phyloP scores from a whole-genome alignment of 2,113 vertebrate species.

The Chaenocephalus aceratus region DNA sequence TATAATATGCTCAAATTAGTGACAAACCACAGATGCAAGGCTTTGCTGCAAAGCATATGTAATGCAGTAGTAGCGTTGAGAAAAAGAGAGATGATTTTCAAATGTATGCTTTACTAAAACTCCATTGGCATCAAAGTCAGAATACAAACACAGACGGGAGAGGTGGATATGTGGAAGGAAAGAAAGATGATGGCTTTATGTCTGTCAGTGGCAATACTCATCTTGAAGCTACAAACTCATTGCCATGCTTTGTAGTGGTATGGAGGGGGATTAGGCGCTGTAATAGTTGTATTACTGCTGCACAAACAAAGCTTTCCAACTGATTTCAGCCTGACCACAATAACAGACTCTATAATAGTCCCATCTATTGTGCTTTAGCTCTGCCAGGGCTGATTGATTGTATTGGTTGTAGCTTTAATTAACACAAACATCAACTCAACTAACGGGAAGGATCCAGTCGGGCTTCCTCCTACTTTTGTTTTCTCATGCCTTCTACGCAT shows the following conservation, averaged over 20 bases:
- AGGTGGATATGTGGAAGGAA: slow-evolving; percentile 8
- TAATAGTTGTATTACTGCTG: slow-evolving; percentile 26
- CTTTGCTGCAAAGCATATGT: background rate
- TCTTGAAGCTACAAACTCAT: slow-evolving; percentile 47
- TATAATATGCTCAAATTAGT: background rate
- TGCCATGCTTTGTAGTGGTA: slow-evolving; percentile 56
- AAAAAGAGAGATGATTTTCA: background rate
- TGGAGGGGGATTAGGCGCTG: slow-evolving; percentile 23
- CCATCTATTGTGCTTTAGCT: slow-evolving; percentile 3
- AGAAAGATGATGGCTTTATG: slow-evolving; percentile 29
- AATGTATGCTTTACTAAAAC: slow-evolving; percentile 8
- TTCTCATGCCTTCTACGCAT: background rate
- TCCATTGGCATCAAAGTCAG: slow-evolving; percentile 18
- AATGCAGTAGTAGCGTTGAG: background rate
- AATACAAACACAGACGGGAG: slow-evolving; percentile 9
- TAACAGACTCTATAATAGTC: slow-evolving; percentile 19
- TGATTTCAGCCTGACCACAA: slow-evolving; percentile 58
- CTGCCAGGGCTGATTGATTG: slow-evolving; percentile 13
- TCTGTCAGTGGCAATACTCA: slow-evolving; percentile 53
- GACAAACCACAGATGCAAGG: background rate
- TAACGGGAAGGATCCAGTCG: background rate
- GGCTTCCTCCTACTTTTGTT: background rate
- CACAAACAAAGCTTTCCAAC: slow-evolving; percentile 54
- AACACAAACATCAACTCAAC: slow-evolving; percentile 15
- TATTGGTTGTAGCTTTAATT: slow-evolving; percentile 33